Conservation (phyloP, 2,888 invertebrate species). For the Heliconius sara region DNA sequence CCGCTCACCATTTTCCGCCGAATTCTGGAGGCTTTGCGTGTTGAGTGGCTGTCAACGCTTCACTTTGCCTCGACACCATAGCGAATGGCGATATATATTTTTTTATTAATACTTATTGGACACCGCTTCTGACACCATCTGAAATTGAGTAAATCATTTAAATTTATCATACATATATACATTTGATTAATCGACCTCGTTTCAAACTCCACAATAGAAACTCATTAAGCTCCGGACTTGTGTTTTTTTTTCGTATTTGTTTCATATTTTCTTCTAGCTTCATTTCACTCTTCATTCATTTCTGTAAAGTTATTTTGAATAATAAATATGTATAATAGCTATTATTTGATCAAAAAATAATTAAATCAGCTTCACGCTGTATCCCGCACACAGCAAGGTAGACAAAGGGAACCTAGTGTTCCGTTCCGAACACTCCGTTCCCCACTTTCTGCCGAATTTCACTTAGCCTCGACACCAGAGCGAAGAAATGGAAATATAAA, state of each 20-base stretch:
- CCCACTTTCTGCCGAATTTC: too few species aligned
- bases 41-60: too few species aligned
- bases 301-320: slow-evolving; percentile 15
- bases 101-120: background rate
- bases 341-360: background rate
- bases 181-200: slow-evolving; percentile 44
- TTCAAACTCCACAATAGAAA: slow-evolving; percentile 42
- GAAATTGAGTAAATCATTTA: slow-evolving; percentile 35
- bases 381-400: too few species aligned
- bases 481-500: too few species aligned
- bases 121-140: slow-evolving; percentile 31
- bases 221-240: slow-evolving; percentile 41
- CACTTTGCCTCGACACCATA: too few species aligned
- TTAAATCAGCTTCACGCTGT: too few species aligned
- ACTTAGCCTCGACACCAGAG: too few species aligned
- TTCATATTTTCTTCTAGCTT: slow-evolving; percentile 38
- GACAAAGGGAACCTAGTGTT: too few species aligned
- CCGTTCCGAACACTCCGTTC: too few species aligned
- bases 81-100: too few species aligned
- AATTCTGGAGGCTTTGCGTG: too few species aligned
- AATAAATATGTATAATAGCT: background rate
- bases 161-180: slow-evolving; percentile 33
- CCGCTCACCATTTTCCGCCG: too few species aligned
- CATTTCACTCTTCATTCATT: slow-evolving; percentile 16
- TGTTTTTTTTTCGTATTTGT: slow-evolving; percentile 34